Percentiles rank a stretch among this genome's conserved stretches.
Evolutionary conservation across 2,888 invertebrate genomes (phyloP).

Genomic region (Apotomis capreana): DNA sequence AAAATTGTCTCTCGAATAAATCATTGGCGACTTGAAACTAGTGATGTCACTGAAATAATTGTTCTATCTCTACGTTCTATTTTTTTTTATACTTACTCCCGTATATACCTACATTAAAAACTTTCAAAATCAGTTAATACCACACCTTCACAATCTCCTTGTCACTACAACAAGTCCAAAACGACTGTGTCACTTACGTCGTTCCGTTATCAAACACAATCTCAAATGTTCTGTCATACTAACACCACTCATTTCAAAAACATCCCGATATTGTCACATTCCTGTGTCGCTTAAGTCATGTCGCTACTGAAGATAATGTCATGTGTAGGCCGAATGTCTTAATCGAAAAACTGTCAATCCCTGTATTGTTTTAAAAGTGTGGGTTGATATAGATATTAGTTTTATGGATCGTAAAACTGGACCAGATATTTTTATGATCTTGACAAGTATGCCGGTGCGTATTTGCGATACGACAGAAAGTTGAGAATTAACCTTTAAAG

Average conservation of each 20-base stretch:
- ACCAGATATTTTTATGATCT: constrained; percentile 29
- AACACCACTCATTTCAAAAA: neutral
- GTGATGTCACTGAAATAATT: no score
- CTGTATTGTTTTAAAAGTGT: constrained; percentile 35
- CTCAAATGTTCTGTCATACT: constrained; percentile 11
- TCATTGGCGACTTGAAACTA: no score
- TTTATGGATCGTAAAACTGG: constrained; percentile 37
- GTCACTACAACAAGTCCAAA: neutral
- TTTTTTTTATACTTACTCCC: no score
- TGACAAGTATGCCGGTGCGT: neutral
- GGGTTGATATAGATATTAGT: constrained; percentile 28
- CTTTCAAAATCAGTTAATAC: neutral
- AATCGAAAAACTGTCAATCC: constrained; percentile 37
- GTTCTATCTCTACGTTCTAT: no score
- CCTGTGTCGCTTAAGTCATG: constrained; percentile 6
- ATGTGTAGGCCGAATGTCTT: constrained; percentile 32
- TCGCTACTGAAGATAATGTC: neutral
- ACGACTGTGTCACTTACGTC: neutral
- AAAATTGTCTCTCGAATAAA: no score
- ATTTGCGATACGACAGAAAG: neutral
- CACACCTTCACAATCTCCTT: neutral
- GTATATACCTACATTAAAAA: no score
- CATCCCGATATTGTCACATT: constrained; percentile 2
- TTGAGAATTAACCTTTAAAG: constrained; percentile 1
- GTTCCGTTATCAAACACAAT: neutral